Evolutionary conservation across 2,888 invertebrate genomes (phyloP).

Genomic region (Lucinisca nassula): DNA sequence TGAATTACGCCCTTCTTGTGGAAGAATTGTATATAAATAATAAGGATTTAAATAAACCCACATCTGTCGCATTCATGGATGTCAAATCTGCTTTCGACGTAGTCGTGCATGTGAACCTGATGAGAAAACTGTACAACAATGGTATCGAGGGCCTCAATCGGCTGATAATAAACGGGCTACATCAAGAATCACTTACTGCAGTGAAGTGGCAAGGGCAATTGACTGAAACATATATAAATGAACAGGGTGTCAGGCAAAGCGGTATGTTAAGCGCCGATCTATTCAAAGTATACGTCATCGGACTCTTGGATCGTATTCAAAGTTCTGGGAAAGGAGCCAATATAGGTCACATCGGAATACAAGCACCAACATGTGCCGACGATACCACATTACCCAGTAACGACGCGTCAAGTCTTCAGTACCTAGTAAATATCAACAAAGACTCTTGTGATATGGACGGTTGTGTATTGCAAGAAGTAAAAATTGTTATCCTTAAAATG

Average conservation of each 20-base stretch:
- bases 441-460: too few species aligned
- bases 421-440: too few species aligned
- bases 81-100: constrained; percentile 9
- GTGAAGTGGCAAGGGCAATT: not conserved
- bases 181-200: not conserved
- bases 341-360: not conserved
- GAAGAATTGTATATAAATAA: not conserved
- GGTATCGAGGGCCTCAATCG: not conserved
- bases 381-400: too few species aligned
- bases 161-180: not conserved
- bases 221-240: not conserved
- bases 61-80: not conserved
- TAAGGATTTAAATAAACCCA: not conserved
- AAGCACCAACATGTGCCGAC: not conserved
- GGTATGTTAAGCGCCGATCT: constrained; percentile 5
- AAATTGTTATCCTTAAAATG: too few species aligned
- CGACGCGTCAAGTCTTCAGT: too few species aligned
- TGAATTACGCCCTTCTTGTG: constrained; percentile 11
- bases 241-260: constrained; percentile 15
- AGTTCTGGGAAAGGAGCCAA: not conserved
- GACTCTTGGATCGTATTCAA: not conserved
- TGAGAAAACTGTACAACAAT: not conserved
- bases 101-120: not conserved
- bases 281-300: not conserved
- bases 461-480: too few species aligned